Percentiles rank a stretch among this genome's conserved stretches.
These are phyloP conservation scores for Ciconia nigra DNA, from an alignment of 2,797 vertebrate genomes.

Conservation along the genomic window DNA sequence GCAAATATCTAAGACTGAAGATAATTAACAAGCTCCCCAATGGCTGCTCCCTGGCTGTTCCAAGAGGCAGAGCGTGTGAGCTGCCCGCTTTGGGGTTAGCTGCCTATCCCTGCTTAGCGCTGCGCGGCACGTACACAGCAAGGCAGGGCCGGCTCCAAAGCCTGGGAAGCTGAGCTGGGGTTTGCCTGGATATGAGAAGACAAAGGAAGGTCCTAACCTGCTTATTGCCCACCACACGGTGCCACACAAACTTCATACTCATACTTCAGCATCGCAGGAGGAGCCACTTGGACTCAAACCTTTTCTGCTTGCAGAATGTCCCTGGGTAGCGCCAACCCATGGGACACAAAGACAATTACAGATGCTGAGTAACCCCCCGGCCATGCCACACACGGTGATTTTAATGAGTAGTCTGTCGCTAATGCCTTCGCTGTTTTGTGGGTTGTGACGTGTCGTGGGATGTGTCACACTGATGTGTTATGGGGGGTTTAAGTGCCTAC, in stretches of 20 bases:
- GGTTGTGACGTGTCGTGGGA: background rate
- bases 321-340: background rate
- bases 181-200: background rate
- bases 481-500: background rate
- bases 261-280: accelerated
- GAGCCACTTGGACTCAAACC: background rate
- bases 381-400: background rate
- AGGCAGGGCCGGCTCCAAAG: background rate
- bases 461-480: background rate
- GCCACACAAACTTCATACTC: background rate
- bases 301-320: background rate
- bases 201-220: background rate
- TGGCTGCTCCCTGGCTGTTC: background rate
- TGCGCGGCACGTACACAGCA: accelerated
- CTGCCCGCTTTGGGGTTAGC: background rate
- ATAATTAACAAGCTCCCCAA: background rate
- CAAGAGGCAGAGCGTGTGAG: background rate
- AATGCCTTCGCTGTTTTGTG: background rate
- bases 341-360: background rate
- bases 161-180: background rate
- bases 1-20: background rate
- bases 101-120: background rate
- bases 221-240: background rate
- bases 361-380: background rate
- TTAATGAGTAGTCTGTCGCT: background rate